Percentiles rank a stretch among this genome's conserved stretches.
These are phyloP conservation scores for Otis tarda DNA, from an alignment of 2,113 vertebrate genomes.

Conservation along the genomic window DNA sequence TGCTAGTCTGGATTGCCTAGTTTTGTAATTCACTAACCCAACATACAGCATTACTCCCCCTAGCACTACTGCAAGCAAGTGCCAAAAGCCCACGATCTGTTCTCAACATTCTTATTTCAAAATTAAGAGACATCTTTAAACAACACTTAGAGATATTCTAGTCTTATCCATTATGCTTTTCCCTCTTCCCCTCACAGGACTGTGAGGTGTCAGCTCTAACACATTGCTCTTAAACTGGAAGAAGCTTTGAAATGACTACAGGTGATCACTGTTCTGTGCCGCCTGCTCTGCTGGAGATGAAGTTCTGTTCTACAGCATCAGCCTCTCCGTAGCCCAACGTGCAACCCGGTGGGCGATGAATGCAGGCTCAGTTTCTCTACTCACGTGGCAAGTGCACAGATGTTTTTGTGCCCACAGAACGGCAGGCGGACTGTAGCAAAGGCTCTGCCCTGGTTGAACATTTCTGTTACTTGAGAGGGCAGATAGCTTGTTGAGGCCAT, in stretches of 20 bases:
- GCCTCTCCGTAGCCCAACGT: not conserved
- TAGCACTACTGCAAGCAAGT: not conserved
- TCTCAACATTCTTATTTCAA: not conserved
- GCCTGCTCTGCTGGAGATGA: not conserved
- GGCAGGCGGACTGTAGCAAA: constrained; percentile 96
- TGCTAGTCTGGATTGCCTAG: not conserved
- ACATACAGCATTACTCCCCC: not conserved
- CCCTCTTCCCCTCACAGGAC: not conserved
- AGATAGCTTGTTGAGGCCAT: constrained; percentile 97
- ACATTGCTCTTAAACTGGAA: not conserved
- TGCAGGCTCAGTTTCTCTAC: not conserved
- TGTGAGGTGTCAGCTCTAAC: not conserved
- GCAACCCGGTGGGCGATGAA: not conserved
- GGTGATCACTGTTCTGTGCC: not conserved
- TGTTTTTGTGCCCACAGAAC: constrained; percentile 98
- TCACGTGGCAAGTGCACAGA: constrained; percentile 95
- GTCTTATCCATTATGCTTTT: not conserved
- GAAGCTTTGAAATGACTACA: not conserved
- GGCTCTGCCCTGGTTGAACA: constrained; percentile 98
- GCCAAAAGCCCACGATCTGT: not conserved
- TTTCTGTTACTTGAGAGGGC: constrained; percentile 96
- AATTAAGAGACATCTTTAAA: constrained; percentile 15
- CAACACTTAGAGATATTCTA: not conserved
- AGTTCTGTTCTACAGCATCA: not conserved
- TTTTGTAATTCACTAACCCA: not conserved